phyloP scores from a whole-genome alignment of 2,113 vertebrate species.

The Phodopus roborovskii region DNA sequence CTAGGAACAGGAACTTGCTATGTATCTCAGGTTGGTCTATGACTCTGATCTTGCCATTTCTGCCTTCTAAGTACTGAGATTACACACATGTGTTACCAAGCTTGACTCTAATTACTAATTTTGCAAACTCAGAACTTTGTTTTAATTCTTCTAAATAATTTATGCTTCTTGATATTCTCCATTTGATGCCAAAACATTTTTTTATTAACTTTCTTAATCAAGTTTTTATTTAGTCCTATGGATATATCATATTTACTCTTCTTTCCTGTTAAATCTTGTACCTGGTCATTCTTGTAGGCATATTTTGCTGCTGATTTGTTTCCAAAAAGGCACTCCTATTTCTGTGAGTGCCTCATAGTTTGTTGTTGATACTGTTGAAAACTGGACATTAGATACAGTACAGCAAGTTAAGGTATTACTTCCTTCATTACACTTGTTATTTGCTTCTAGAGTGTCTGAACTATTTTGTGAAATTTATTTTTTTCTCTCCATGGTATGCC shows the following conservation, averaged over 20 bases:
- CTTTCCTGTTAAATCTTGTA: not conserved
- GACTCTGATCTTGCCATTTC: not conserved
- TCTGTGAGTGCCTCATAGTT: not conserved
- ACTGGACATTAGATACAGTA: constrained; percentile 1
- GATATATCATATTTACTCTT: not conserved
- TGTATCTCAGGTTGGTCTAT: not conserved
- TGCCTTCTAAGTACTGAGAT: not conserved
- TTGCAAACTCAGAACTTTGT: not conserved
- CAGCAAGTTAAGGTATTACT: not conserved
- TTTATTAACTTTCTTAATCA: not conserved
- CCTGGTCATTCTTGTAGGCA: not conserved
- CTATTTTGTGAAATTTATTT: not conserved
- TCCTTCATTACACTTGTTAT: not conserved
- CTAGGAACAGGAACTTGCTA: not conserved
- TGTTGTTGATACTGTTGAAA: not conserved
- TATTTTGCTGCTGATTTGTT: not conserved
- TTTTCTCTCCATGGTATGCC: not conserved
- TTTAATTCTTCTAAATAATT: not conserved
- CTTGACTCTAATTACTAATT: not conserved
- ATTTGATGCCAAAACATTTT: not conserved
- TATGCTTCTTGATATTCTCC: not conserved
- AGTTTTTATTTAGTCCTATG: not conserved
- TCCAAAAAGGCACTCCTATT: not conserved
- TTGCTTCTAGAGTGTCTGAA: not conserved
- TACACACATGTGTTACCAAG: not conserved